Evolutionary conservation across 1,140 invertebrate species (phyloP).

Genomic region (Pseudomyrmex dendroicus): DNA sequence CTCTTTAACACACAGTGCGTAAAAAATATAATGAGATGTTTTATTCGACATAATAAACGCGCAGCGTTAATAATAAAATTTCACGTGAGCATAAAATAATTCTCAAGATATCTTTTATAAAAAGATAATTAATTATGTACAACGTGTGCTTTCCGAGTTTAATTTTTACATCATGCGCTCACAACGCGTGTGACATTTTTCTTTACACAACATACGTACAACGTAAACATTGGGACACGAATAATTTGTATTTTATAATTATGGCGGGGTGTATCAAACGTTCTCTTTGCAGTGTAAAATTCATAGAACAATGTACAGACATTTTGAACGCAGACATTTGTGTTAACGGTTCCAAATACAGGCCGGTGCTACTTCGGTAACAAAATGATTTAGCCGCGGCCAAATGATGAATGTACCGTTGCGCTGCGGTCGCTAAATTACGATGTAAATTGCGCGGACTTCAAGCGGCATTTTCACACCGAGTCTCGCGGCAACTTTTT

Average conservation of each 20-base stretch:
- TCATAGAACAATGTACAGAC: background rate
- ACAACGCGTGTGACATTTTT: background rate
- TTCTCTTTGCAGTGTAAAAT: too few relatives aligned
- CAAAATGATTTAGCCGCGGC: conserved; percentile 27
- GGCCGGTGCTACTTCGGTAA: background rate
- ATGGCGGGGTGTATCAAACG: too few relatives aligned
- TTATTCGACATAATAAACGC: background rate
- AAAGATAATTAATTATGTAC: conserved; percentile 3
- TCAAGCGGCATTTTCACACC: conserved; percentile 29
- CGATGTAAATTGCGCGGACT: conserved; percentile 46
- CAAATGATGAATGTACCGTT: conserved; percentile 33
- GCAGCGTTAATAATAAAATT: conserved; percentile 8
- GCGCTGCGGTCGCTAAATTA: conserved; percentile 6
- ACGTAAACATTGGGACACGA: background rate
- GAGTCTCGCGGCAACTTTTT: conserved; percentile 37
- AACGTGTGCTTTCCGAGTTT: background rate
- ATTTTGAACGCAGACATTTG: background rate
- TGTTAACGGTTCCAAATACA: background rate
- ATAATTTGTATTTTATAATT: background rate
- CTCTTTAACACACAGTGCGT: background rate
- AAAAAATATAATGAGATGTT: background rate
- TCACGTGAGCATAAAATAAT: background rate
- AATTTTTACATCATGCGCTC: conserved; percentile 6
- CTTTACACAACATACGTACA: background rate
- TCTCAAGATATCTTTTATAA: background rate